Evolutionary conservation across 2,797 vertebrate genomes (phyloP), one percentile per base, ranked within the genome.

Genomic region (Characodon lateralis): DNA sequence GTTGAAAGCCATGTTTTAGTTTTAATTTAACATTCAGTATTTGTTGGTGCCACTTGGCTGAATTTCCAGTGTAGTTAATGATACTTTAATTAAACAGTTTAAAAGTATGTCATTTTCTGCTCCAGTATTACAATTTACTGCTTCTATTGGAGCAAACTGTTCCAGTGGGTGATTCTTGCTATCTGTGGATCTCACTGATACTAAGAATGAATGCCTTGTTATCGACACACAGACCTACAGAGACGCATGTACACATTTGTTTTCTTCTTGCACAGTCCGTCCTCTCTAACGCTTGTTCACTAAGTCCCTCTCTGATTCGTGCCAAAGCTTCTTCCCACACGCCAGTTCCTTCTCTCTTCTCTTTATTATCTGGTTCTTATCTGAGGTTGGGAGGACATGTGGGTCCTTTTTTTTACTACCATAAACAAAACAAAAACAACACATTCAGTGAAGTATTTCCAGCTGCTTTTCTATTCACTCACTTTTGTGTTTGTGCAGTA

Each of bases 201-300:
- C 80, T 86, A 84, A 88, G 81, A 87, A 83, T 84, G 77, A 83
- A 65, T 16, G 75, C 79, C 89, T 90, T 90, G 85, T 89, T 83
- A 78, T 77, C 61, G 76, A 61, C 59, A 65, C 7, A 26, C 69
- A 61, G 55, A 28, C 50, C 51, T 74, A 71, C 61, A 71, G 50
- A 73, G 43, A 65, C 28, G 26, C 73, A 74, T 73, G 61, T 78
- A 51, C 80, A 43, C 46, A 41, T 22, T 72, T 68, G 51, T 68
- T 83, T 66, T 73, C 83, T 72, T 80, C 26, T 28, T 55, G 43
- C 79, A 77, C 71, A 20, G 53, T 79, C 58, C 76, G 63, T 75
- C 71, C 66, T 85, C 71, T 82, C 58, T 87, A 75, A 79, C 61
- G 74, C 77, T 78, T 7, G 10, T 55, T 79, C 72, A 3, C 61